Conservation (phyloP, 2,797 vertebrate species). For the Myotis myotis region DNA sequence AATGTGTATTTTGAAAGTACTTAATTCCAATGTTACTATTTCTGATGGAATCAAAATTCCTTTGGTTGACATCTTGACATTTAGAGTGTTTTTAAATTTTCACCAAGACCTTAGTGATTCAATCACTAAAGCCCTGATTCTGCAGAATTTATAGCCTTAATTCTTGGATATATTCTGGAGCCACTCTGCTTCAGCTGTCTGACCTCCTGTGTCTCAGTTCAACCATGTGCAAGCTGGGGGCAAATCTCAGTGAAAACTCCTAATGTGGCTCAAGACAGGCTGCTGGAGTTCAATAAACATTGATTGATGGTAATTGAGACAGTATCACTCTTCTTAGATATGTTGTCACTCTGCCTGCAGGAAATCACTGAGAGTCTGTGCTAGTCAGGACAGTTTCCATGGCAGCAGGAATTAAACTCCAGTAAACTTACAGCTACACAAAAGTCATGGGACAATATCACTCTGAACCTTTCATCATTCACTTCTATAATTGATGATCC, state of each 20-base stretch:
- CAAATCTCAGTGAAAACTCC: not conserved
- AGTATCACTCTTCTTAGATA: constrained; percentile 66
- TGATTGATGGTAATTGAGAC: constrained; percentile 75
- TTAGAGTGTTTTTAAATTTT: constrained; percentile 32
- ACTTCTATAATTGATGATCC: not conserved
- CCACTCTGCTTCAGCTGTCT: not conserved
- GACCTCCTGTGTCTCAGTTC: constrained; percentile 21
- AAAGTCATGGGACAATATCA: constrained; percentile 37
- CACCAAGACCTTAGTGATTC: not conserved
- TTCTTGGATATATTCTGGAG: not conserved
- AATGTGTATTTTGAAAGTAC: not conserved
- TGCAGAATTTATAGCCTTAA: constrained; percentile 3
- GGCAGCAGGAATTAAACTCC: constrained; percentile 76
- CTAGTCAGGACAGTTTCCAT: constrained; percentile 72
- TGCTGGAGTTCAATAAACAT: constrained; percentile 72
- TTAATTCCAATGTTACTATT: not conserved
- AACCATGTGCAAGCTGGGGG: not conserved
- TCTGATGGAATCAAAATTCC: not conserved
- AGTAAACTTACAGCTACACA: constrained; percentile 58
- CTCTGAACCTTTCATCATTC: constrained; percentile 37
- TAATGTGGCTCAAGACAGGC: constrained; percentile 10
- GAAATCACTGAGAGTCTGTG: constrained; percentile 54
- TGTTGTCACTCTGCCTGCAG: constrained; percentile 58
- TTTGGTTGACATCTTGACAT: not conserved
- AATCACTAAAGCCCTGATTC: not conserved